phyloP scores from a whole-genome alignment of 2,797 vertebrate species.

The Enteromius mattozi region DNA sequence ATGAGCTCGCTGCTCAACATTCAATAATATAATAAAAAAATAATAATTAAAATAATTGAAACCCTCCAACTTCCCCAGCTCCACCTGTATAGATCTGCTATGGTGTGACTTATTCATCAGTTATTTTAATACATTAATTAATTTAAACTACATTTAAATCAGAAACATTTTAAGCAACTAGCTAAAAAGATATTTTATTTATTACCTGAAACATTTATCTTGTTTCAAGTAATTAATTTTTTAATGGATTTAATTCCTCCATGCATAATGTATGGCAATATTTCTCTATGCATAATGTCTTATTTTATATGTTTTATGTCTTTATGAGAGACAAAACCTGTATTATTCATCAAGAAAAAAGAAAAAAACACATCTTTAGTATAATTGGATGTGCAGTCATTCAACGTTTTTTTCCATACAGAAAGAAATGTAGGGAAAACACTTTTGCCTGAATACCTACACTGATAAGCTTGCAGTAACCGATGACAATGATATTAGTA shows the following conservation, averaged over 20 bases:
- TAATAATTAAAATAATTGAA: neutral
- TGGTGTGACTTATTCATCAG: neutral
- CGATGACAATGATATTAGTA: slow-evolving; percentile 36
- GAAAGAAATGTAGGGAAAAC: neutral
- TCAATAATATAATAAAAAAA: neutral
- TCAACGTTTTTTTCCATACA: neutral
- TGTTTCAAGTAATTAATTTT: neutral
- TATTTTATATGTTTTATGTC: neutral
- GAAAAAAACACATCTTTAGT: neutral
- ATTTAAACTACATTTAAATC: neutral
- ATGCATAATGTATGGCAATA: neutral
- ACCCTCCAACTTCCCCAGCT: neutral
- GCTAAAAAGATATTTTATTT: neutral
- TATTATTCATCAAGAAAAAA: neutral
- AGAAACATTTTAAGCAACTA: neutral
- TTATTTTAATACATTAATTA: neutral
- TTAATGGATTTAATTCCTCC: neutral
- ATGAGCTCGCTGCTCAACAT: neutral
- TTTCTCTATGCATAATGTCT: neutral
- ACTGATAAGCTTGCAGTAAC: slow-evolving; percentile 5
- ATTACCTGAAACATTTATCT: neutral
- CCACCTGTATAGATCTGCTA: neutral
- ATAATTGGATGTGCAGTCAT: neutral
- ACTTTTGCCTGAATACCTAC: neutral
- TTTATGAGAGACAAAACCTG: neutral